Base-by-base conservation (phyloP, 2,888 invertebrate genomes). In the Volucella inflata region DNA sequence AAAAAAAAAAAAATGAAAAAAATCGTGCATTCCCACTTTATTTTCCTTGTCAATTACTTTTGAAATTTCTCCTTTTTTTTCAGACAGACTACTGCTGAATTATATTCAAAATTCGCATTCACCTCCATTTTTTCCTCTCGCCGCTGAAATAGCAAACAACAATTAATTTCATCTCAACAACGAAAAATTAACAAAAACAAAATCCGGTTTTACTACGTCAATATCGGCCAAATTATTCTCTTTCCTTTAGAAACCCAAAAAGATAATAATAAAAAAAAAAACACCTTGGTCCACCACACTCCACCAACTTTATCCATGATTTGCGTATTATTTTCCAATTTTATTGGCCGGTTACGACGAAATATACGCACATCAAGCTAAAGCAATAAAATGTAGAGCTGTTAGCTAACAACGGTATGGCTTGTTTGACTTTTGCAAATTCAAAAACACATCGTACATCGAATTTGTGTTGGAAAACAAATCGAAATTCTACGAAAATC, bases 141-240 rank as follows among this genome's bases (percentile, higher is more conserved):
- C 17, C 17, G 38, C 10, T 6, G 42, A 55, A 68, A 55, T 68
- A 55, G 46, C 55, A 71, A 62, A 62, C 62, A 64, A 78, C 48
- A 71, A n/a, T 48, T 44, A 60, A 72, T 60, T 74, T 80, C 71
- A 77, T 75, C 59, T 30, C 40, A 82, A 48, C 67, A 72, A 65
- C 64, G 64, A 30, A 30, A 30, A 30, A 72, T 65, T 55, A 77
- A 77, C 60, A 57, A 65, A 60, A 64, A 67, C 57, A 74, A 40
- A 64, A 76, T 83, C 82, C 77, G 77, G 82, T 82, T 82, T 75
- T 70, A 44, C 11, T 57, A 76, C 67, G 76, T 76, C 67, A 76
- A 68, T 70, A 57, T n/a, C 55, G 17, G 12, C 9, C 30, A 75
- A 60, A 46, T 21, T 51, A 53, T 17, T 30, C 51, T 51, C 68